Conservation (phyloP, 2,888 invertebrate species). For the Morpho achilles region DNA sequence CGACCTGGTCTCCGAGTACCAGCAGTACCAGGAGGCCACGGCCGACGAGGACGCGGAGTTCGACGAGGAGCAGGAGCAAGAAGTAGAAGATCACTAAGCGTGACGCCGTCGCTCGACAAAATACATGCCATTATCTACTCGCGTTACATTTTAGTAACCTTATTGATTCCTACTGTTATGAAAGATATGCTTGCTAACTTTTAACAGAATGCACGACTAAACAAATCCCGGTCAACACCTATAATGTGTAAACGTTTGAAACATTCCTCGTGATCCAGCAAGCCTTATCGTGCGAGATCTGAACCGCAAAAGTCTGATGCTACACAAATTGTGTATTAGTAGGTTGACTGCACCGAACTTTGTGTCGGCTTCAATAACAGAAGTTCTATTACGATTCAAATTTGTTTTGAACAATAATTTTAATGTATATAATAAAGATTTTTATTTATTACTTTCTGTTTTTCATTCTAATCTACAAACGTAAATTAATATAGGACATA, state of each 20-base stretch:
- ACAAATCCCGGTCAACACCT: constrained; percentile 53
- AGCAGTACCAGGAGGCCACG: constrained; percentile 94
- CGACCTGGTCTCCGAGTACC: constrained; percentile 93
- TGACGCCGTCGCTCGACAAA: constrained; percentile 40
- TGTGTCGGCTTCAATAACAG: constrained; percentile 70
- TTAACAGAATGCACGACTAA: constrained; percentile 74
- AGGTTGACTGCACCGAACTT: constrained; percentile 47
- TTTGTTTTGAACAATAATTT: constrained; percentile 68
- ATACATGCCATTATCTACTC: constrained; percentile 66
- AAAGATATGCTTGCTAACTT: constrained; percentile 73
- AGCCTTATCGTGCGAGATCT: constrained; percentile 62
- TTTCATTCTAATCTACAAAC: no score
- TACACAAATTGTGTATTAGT: constrained; percentile 32
- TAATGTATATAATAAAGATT: constrained; percentile 77
- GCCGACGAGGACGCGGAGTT: constrained; percentile 90
- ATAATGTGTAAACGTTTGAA: constrained; percentile 52
- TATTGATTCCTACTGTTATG: constrained; percentile 68
- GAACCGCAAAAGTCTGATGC: constrained; percentile 63
- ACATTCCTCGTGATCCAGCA: constrained; percentile 57
- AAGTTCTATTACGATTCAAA: constrained; percentile 60
- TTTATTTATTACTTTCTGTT: constrained; percentile 55
- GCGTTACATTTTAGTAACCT: constrained; percentile 67
- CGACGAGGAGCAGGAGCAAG: constrained; percentile 86
- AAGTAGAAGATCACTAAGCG: constrained; percentile 79
- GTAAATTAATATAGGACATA: no score